phyloP scores from a whole-genome alignment of 2,797 vertebrate species.

The Tauraco hartlaubi region DNA sequence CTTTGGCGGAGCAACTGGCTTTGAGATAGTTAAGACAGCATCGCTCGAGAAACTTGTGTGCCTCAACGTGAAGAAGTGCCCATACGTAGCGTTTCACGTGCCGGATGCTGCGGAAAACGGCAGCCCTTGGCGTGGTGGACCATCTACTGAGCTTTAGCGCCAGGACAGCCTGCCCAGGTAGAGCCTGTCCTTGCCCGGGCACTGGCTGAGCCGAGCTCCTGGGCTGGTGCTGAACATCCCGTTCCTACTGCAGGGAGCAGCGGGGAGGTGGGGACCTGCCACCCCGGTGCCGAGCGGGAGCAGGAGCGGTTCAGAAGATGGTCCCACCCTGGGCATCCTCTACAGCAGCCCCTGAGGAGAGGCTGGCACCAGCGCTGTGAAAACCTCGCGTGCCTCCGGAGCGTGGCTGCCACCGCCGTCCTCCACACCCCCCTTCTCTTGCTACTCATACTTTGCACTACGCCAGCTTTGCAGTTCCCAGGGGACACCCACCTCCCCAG shows the following conservation, averaged over 20 bases:
- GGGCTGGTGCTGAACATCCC: neutral
- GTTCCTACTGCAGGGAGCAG: neutral
- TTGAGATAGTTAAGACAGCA: slow-evolving; percentile 89
- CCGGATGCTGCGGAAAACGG: slow-evolving; percentile 2
- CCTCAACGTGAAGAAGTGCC: slow-evolving; percentile 90
- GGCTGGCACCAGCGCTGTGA: neutral
- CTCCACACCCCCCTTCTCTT: neutral
- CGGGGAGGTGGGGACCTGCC: neutral
- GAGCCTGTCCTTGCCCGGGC: neutral
- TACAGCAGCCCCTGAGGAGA: neutral
- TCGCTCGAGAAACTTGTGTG: slow-evolving; percentile 90
- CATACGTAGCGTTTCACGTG: slow-evolving; percentile 88
- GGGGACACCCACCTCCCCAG: accelerated
- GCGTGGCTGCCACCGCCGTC: neutral
- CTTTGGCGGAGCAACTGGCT: slow-evolving; percentile 90
- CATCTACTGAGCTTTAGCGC: slow-evolving; percentile 80
- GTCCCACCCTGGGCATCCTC: neutral
- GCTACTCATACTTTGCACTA: neutral
- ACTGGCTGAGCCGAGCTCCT: neutral
- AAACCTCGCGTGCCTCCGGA: neutral
- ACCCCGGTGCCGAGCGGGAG: neutral
- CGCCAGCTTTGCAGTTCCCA: neutral
- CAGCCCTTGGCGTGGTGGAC: neutral
- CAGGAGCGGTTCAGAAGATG: neutral
- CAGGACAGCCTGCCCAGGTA: neutral